Evolutionary conservation across 2,113 vertebrate genomes (phyloP).

Genomic region (Ictalurus furcatus): DNA sequence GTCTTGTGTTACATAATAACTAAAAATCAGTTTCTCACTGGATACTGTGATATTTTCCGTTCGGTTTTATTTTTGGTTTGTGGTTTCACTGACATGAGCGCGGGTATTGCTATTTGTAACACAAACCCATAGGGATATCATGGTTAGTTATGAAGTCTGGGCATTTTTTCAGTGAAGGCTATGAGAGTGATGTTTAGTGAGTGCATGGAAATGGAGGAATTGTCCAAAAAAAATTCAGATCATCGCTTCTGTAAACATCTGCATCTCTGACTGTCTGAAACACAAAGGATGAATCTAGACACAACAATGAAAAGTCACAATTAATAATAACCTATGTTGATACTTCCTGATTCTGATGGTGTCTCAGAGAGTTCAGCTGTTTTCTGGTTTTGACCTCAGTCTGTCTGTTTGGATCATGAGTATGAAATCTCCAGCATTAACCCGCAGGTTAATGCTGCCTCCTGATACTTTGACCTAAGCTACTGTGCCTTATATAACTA

Average conservation of each 20-base stretch:
- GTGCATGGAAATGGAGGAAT: neutral
- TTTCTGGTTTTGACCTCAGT: neutral
- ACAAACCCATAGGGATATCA: neutral
- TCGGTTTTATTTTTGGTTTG: slow-evolving; percentile 14
- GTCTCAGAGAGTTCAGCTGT: neutral
- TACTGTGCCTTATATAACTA: neutral
- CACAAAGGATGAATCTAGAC: neutral
- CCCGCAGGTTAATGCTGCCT: neutral
- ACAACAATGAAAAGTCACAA: neutral
- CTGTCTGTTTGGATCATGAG: neutral
- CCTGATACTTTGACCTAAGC: neutral
- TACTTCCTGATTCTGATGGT: neutral
- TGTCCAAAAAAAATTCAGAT: neutral
- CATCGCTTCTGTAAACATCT: neutral
- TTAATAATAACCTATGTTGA: neutral
- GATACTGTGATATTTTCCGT: neutral
- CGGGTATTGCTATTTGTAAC: neutral
- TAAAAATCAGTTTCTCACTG: neutral
- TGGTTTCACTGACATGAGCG: neutral
- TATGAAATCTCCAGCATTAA: neutral
- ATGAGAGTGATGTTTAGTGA: neutral
- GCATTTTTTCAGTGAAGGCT: neutral
- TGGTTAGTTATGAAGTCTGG: neutral
- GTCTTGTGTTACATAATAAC: slow-evolving; percentile 2
- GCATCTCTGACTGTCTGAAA: neutral